Evolutionary conservation across 2,888 invertebrate species (phyloP).

Genomic region (Dicyrtomina minuta): DNA sequence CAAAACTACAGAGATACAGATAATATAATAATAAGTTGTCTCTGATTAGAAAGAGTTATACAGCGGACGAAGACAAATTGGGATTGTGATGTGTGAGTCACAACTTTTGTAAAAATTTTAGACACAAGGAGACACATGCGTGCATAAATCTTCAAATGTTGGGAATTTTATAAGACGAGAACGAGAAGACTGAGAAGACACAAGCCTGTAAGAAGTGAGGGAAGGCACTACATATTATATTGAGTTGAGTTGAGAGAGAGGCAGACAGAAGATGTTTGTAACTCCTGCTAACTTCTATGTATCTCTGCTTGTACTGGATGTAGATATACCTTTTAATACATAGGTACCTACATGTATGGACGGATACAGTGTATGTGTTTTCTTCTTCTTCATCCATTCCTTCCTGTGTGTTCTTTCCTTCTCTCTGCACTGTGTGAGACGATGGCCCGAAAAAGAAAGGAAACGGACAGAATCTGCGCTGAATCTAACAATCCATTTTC

Average conservation of each 20-base stretch:
- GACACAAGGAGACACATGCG: conserved; percentile 17
- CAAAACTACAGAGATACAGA: not conserved
- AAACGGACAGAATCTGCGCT: conserved; percentile 21
- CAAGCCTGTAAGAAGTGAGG: not conserved
- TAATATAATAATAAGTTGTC: not conserved
- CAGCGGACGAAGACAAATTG: conserved; percentile 11
- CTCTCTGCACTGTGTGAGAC: conserved; percentile 5
- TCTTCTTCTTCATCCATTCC: conserved; percentile 19
- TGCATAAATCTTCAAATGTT: conserved; percentile 17
- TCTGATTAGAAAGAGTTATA: conserved; percentile 9
- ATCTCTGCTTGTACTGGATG: too few species aligned
- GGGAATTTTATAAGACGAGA: not conserved
- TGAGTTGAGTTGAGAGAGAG: too few species aligned
- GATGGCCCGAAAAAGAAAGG: conserved; percentile 13
- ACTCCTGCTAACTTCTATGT: not conserved
- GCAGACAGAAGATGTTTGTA: not conserved
- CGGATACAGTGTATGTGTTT: too few species aligned
- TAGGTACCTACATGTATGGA: not conserved
- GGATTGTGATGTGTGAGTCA: not conserved
- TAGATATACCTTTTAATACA: too few species aligned
- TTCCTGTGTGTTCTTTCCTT: conserved; percentile 19
- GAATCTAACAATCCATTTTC: conserved; percentile 24
- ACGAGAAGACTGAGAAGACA: conserved; percentile 3
- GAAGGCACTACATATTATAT: too few species aligned
- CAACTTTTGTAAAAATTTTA: not conserved